Evolutionary conservation across 1,140 invertebrate genomes (phyloP), one percentile per base, ranked within the genome.

Genomic region (Drosophila mauritiana): DNA sequence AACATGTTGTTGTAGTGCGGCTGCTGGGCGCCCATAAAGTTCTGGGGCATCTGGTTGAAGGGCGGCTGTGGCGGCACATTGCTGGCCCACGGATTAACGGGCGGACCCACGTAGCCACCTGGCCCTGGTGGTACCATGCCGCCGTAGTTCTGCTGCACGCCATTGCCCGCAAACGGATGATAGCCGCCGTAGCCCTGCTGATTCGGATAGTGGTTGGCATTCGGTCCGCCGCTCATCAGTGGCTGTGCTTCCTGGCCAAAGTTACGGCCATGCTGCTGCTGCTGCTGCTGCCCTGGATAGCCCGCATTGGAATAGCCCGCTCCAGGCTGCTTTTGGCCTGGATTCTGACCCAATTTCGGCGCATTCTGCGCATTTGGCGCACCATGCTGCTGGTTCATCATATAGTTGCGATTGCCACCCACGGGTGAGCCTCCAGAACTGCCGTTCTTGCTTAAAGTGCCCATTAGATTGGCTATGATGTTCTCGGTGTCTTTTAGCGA

Each of bases 391-490:
- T 54, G 65, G 45, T 56, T 70, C 27, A 64, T 62, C 37, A 48
- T 31, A 3, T 36, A 54, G 52, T 4, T 68, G 56, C 48, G 92
- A 91, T n/a, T 40, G 92, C 91, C 55, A 92, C 91, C 55, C 0
- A 0, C 25, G 1, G 48, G 17, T 27, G 61, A 12, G 15, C 53
- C 39, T 0, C 36, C 63, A 1, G 4, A n/a, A 6, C 11, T 43
- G 1, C 43, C n/a, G 17, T 17, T n/a, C 36, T 22, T 94, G 54
- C 69, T 93, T 13, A 94, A 70, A 20, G 94, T 94, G 5, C 93
- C 93, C 94, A 95, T 95, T 7, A 95, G 93, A 73, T 94, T 95
- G 2, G 94, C 94, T 73, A 95, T 95, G 0, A 95, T 80, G 46
- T 93, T 93, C 75, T 95, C 95, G 0, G 94, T 94, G 58, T 95